Evolutionary conservation across 1,140 invertebrate species (phyloP).

Genomic region (Lasioglossum baleicum): DNA sequence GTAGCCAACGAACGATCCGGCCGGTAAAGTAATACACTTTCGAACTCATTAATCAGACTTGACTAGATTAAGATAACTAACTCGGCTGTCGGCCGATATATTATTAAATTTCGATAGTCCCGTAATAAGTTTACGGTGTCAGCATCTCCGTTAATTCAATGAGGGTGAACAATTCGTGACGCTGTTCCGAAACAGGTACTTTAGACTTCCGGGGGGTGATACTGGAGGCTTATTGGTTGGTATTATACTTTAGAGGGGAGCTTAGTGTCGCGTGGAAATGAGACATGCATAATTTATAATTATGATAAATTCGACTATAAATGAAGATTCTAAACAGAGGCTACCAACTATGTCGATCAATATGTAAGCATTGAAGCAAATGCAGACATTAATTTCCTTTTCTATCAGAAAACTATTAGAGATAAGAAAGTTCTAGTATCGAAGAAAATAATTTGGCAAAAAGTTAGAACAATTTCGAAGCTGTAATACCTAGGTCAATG

Average conservation of each 20-base stretch:
- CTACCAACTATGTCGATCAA: no score
- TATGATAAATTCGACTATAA: not conserved
- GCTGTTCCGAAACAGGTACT: not conserved
- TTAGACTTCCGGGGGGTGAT: not conserved
- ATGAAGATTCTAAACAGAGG: no score
- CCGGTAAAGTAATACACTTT: conserved; percentile 6
- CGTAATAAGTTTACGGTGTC: conserved; percentile 1
- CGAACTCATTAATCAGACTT: conserved; percentile 26
- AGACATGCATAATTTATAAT: not conserved
- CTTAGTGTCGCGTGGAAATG: not conserved
- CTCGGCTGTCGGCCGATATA: conserved; percentile 8
- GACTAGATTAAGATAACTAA: conserved; percentile 18
- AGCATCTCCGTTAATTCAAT: conserved; percentile 22
- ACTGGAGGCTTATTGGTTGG: not conserved
- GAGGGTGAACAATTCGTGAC: not conserved
- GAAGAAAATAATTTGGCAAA: no score
- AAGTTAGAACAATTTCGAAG: no score
- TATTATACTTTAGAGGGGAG: not conserved
- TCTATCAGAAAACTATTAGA: no score
- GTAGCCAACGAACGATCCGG: not conserved
- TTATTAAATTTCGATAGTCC: conserved; percentile 21
- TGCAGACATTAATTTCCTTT: no score
- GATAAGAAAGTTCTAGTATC: no score
- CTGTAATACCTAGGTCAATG: no score
- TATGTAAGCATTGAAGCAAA: no score